Base-by-base conservation (phyloP, 53 echinoderm and acorn worm genomes). In the Henricia sp. region DNA sequence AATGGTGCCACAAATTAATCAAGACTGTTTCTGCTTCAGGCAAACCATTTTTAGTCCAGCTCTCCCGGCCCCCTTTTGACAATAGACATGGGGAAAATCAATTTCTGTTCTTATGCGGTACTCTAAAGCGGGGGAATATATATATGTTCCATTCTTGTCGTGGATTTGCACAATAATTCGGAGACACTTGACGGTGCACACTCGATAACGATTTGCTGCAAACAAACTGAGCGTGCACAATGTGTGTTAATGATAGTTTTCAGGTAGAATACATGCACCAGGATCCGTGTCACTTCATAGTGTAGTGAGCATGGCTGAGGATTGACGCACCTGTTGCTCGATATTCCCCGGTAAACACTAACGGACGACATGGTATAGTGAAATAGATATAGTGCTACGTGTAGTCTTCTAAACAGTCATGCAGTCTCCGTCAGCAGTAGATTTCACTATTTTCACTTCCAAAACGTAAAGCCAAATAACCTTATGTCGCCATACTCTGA, bases 181-280 rank as follows among this genome's bases (percentile, higher is more conserved):
- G 32, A 64, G 48, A 48, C 65, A 80, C 64, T 80, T 24, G 48
- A 34, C 12, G 32, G 4, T 27, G 19, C 64, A 37, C 50, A 64
- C 50, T 48, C 64, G 28, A 80, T 80, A 80, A 80, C 80, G 80
- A 80, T 80, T 80, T 80, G 34, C 64, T 50, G 64, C 64, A 63
- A 58, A 43, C 20, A n/a, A n/a, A n/a, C n/a, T n/a, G n/a, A n/a
- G n/a, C n/a, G n/a, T n/a, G n/a, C n/a, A n/a, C n/a, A n/a, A n/a
- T n/a, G n/a, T n/a, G n/a, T n/a, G n/a, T n/a, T n/a, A n/a, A n/a
- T n/a, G n/a, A n/a, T n/a, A n/a, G n/a, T n/a, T n/a, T n/a, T n/a
- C n/a, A n/a, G n/a, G n/a, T n/a, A n/a, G n/a, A n/a, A n/a, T n/a
- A n/a, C n/a, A n/a, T n/a, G n/a, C n/a, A n/a, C n/a, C n/a, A n/a